Conservation (phyloP, 1,140 invertebrate genomes). For the Oncopodura yosiiana region DNA sequence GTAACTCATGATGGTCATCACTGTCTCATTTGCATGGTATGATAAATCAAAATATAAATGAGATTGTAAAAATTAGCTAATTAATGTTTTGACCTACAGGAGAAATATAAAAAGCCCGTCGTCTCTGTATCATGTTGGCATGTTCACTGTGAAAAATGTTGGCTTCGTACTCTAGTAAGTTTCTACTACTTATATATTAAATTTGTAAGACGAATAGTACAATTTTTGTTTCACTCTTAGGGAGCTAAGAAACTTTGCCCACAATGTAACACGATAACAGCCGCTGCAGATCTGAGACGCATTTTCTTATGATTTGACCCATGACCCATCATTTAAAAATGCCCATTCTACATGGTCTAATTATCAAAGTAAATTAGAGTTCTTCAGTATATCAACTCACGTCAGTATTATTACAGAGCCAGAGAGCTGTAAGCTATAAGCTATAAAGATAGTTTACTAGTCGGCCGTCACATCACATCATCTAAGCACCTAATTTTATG, state of each 20-base stretch:
- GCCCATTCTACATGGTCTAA: too few species aligned
- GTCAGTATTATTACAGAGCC: too few species aligned
- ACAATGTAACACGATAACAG: slow-evolving; percentile 89
- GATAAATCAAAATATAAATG: slow-evolving; percentile 29
- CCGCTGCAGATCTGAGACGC: slow-evolving; percentile 69
- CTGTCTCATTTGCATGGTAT: slow-evolving; percentile 80
- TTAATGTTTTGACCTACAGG: slow-evolving; percentile 43
- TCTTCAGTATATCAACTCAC: too few species aligned
- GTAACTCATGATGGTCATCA: slow-evolving; percentile 53
- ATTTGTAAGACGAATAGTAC: not conserved
- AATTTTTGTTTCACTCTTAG: slow-evolving; percentile 41
- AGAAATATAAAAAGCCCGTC: slow-evolving; percentile 70
- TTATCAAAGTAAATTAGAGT: too few species aligned
- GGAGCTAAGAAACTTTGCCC: slow-evolving; percentile 86
- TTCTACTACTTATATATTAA: not conserved
- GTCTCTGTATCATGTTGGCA: slow-evolving; percentile 95
- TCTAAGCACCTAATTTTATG: too few species aligned
- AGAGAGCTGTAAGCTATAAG: too few species aligned
- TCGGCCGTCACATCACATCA: too few species aligned
- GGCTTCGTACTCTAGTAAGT: slow-evolving; percentile 72
- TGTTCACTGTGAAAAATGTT: slow-evolving; percentile 88
- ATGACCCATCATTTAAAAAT: too few species aligned
- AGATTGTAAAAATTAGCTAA: not conserved
- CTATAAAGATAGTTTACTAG: too few species aligned
- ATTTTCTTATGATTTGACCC: slow-evolving; percentile 89